A percentile compares a stretch with the other conserved stretches of the same genome.
Conservation (phyloP, 2,797 vertebrate species). For the Carcharodon carcharias region DNA sequence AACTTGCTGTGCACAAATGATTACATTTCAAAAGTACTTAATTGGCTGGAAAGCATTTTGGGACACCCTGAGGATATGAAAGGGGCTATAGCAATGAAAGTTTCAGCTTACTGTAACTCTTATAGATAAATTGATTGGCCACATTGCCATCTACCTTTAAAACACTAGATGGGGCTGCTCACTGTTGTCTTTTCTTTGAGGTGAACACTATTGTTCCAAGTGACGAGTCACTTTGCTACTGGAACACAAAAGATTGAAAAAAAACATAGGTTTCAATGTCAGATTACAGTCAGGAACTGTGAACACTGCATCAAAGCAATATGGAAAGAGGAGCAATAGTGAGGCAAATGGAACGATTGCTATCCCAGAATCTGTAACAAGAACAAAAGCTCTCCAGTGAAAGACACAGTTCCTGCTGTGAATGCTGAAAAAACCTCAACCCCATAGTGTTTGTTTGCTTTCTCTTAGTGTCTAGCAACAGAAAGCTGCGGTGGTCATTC, state of each 20-base stretch:
- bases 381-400: neutral
- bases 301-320: neutral
- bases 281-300: neutral
- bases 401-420: neutral
- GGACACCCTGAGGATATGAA: neutral
- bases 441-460: neutral
- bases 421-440: neutral
- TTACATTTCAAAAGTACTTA: too few species aligned
- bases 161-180: slow-evolving; percentile 16
- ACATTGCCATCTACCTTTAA: neutral
- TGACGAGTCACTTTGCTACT: neutral
- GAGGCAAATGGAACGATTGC: neutral
- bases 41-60: too few species aligned
- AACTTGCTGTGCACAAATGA: too few species aligned
- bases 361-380: neutral
- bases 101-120: neutral
- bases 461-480: neutral
- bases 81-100: neutral
- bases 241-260: neutral
- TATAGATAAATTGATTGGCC: neutral
- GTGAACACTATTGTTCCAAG: too few species aligned
- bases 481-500: neutral
- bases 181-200: neutral
- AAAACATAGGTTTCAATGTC: neutral
- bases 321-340: neutral